phyloP scores from a whole-genome alignment of 2,888 invertebrate genomes.

The Ectemnius continuus region DNA sequence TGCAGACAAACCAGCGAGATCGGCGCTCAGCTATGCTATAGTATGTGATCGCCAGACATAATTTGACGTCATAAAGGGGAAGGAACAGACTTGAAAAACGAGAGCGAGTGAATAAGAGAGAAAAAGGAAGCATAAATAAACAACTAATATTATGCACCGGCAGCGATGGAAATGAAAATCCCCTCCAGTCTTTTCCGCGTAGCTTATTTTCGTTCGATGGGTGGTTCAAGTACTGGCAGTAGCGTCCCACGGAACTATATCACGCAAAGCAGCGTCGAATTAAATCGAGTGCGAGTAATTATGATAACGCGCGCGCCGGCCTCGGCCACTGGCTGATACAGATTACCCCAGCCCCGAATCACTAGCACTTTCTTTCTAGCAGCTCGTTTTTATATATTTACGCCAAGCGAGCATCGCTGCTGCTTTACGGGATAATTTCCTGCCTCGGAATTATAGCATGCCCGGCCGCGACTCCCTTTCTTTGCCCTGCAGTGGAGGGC shows the following conservation, averaged over 20 bases:
- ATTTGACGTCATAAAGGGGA: constrained; percentile 13
- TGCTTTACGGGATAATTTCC: constrained; percentile 54
- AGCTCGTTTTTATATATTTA: constrained; percentile 46
- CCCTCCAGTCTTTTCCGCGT: constrained; percentile 17
- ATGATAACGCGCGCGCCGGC: constrained; percentile 21
- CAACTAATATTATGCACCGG: too few relatives aligned
- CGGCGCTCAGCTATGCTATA: background rate
- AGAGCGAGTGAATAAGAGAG: too few relatives aligned
- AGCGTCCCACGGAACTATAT: constrained; percentile 44
- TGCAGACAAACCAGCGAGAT: background rate
- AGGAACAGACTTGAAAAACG: background rate
- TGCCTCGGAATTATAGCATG: constrained; percentile 42
- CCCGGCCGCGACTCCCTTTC: constrained; percentile 23
- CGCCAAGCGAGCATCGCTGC: constrained; percentile 6
- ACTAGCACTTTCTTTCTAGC: constrained; percentile 48
- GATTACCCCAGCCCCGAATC: constrained; percentile 45
- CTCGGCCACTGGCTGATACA: constrained; percentile 17
- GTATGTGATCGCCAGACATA: constrained; percentile 4
- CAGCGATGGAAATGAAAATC: constrained; percentile 26
- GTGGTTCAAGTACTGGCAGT: constrained; percentile 11
- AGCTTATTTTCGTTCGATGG: constrained; percentile 33
- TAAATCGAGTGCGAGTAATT: constrained; percentile 57
- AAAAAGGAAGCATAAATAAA: too few relatives aligned
- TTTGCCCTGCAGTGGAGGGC: constrained; percentile 19
- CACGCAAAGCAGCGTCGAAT: constrained; percentile 45